These are phyloP conservation scores for Hippocampus zosterae DNA, from an alignment of 2,113 vertebrate species.

Conservation along the genomic window DNA sequence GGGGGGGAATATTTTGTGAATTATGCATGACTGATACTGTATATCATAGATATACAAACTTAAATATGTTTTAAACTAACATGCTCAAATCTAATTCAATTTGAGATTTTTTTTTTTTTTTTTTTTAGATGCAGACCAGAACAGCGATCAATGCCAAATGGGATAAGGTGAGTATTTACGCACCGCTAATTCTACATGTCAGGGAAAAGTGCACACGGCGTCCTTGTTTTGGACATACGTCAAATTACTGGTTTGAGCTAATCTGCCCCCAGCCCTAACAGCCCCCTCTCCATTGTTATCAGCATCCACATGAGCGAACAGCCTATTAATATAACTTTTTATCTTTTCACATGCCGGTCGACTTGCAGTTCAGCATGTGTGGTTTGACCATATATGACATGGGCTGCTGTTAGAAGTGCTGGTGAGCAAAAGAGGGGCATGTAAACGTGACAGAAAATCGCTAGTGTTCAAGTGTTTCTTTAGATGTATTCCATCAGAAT, in stretches of 20 bases:
- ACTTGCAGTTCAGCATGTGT: neutral
- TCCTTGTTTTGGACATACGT: slow-evolving; percentile 32
- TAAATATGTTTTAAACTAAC: neutral
- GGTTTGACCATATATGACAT: slow-evolving; percentile 2
- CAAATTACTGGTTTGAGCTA: slow-evolving; percentile 35
- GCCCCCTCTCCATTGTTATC: slow-evolving; percentile 42
- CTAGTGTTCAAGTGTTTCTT: neutral
- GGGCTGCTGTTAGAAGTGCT: neutral
- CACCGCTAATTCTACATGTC: slow-evolving; percentile 48
- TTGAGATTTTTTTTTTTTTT: too few relatives aligned
- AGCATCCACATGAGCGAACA: slow-evolving; percentile 47
- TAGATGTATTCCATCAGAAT: neutral
- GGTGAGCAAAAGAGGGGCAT: neutral
- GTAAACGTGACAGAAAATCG: neutral
- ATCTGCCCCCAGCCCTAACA: slow-evolving; percentile 22
- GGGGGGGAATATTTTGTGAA: too few relatives aligned
- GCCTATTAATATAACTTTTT: slow-evolving; percentile 64
- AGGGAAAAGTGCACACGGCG: slow-evolving; percentile 40
- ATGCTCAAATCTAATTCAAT: neutral
- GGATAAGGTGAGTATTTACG: slow-evolving; percentile 66
- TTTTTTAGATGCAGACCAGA: slow-evolving; percentile 18
- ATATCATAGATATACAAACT: neutral
- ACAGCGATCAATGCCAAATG: slow-evolving; percentile 61
- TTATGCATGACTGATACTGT: neutral
- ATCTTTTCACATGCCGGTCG: slow-evolving; percentile 40